Conservation (phyloP, 2,888 invertebrate species). For the Agrotis clavis region DNA sequence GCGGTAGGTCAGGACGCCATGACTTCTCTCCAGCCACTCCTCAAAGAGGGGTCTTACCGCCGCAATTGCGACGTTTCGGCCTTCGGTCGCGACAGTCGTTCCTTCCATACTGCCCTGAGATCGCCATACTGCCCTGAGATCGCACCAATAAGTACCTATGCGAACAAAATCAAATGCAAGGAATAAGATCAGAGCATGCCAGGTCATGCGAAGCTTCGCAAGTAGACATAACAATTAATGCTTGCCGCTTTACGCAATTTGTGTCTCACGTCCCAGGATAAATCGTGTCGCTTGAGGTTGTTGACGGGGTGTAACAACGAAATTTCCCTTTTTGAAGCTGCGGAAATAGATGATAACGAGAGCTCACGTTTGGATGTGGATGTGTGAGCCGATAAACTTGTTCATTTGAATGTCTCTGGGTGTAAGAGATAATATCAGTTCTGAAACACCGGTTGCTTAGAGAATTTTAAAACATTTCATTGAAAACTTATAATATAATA, state of each 20-base stretch:
- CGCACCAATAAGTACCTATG: no score
- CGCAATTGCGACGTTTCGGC: no score
- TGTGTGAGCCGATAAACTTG: slow-evolving; percentile 3
- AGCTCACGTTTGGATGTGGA: not conserved
- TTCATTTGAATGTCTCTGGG: slow-evolving; percentile 1
- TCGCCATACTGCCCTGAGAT: no score
- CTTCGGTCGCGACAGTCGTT: no score
- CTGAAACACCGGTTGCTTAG: not conserved
- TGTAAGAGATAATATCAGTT: not conserved
- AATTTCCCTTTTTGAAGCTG: slow-evolving; percentile 21
- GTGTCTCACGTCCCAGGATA: not conserved
- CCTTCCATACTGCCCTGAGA: no score
- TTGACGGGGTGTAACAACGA: not conserved
- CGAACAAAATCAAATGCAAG: not conserved
- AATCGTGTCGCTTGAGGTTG: not conserved
- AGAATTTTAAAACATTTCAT: not conserved
- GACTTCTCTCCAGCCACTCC: no score
- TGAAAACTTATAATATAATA: not conserved
- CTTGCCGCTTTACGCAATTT: no score
- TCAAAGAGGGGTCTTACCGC: no score
- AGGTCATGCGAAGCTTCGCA: not conserved
- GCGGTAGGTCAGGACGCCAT: no score
- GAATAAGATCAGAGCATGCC: not conserved
- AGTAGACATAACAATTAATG: no score
- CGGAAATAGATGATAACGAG: slow-evolving; percentile 9